phyloP scores from a whole-genome alignment of 2,888 invertebrate species.

The Lathronympha strigana region DNA sequence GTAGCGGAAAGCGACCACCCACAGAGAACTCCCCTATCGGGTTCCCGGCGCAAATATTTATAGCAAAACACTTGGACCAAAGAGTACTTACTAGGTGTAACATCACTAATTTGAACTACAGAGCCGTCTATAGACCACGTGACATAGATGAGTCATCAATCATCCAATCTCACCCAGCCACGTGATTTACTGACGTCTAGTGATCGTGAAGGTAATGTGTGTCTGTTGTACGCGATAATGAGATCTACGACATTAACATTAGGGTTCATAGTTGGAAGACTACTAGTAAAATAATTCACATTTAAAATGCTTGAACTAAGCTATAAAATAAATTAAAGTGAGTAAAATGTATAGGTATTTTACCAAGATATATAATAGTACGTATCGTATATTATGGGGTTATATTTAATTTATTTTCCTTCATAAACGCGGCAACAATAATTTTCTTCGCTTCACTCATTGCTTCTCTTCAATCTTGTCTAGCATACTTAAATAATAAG shows the following conservation, averaged over 20 bases:
- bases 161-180: too few species aligned
- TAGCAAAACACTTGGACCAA: constrained; percentile 14
- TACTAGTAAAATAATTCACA: constrained; percentile 48
- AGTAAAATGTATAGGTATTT: constrained; percentile 2
- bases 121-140: constrained; percentile 3
- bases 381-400: constrained; percentile 7
- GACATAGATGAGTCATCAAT: too few species aligned
- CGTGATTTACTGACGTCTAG: neutral
- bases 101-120: constrained; percentile 10
- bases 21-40: too few species aligned
- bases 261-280: constrained; percentile 70
- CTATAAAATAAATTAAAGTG: constrained; percentile 23
- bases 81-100: constrained; percentile 7
- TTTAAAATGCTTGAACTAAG: constrained; percentile 11
- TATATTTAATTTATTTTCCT: constrained; percentile 1
- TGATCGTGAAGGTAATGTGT: constrained; percentile 38
- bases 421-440: neutral
- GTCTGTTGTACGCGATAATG: constrained; percentile 51
- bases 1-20: too few species aligned
- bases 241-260: constrained; percentile 63
- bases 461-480: too few species aligned
- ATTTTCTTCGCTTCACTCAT: neutral
- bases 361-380: neutral
- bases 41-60: too few species aligned
- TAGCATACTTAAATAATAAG: too few species aligned